Evolutionary conservation across 2,113 vertebrate genomes (phyloP).

Genomic region (Rhabdornis inornatus): DNA sequence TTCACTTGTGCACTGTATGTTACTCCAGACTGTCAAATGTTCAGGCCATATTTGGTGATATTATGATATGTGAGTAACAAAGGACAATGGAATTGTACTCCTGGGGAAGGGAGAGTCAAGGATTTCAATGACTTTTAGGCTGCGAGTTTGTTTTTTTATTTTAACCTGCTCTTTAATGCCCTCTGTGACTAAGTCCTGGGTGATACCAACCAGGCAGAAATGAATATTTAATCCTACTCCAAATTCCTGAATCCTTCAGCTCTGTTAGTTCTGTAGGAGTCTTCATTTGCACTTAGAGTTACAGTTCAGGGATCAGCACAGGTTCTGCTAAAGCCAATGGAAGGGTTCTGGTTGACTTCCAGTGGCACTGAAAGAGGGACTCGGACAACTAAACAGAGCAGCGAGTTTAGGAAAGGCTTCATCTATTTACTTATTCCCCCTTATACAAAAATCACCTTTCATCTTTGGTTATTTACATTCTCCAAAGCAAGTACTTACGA

Average conservation of each 20-base stretch:
- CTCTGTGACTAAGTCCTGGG: background rate
- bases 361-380: background rate
- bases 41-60: background rate
- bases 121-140: background rate
- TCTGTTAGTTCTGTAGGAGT: background rate
- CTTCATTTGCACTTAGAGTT: background rate
- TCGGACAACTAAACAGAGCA: background rate
- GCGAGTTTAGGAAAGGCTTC: background rate
- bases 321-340: background rate
- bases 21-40: background rate
- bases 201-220: background rate
- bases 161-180: background rate
- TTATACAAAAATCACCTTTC: slow-evolving; percentile 19
- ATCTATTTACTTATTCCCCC: background rate
- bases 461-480: slow-evolving; percentile 52
- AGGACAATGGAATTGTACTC: background rate
- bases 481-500: slow-evolving; percentile 9
- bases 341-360: background rate
- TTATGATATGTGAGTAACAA: background rate
- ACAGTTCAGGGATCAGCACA: background rate
- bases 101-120: background rate
- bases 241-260: background rate
- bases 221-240: background rate
- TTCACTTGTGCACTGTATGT: background rate
- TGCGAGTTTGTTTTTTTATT: background rate